Evolutionary conservation across 2,113 vertebrate genomes (phyloP), one percentile per base, ranked within the genome.

Genomic region (Halichoeres trimaculatus): DNA sequence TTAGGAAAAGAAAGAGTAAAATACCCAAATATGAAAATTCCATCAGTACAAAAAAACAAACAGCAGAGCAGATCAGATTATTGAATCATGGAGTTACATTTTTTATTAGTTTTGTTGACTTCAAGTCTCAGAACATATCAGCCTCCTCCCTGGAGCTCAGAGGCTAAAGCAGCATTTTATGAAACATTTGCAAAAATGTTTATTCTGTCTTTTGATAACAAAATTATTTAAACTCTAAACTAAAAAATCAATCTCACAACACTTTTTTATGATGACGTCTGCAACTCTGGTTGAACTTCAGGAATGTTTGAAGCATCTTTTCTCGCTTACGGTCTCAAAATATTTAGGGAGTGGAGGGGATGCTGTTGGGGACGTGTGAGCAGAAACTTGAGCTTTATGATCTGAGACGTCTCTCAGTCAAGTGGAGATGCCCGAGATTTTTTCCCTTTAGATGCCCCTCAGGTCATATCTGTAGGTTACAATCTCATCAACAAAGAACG

Each of bases 391-490:
- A 80, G 71, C 48, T 41, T 78, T 54, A 81, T 72, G 4, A 19
- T 40, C 40, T 69, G 47, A 81, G 78, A 81, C 81, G 78, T 43
- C 74, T 84, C 70, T 84, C 81, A 84, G 51, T 84, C 81, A 84
- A 78, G 20, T 9, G 40, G 48, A 67, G 63, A 67, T 2, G n/a
- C 63, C 60, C 19, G 40, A 72, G 51, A 79, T 0, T 2, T 8
- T 1, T 13, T 9, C 36, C 53, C 26, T 69, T 10, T 66, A 24
- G 73, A 70, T 36, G 64, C 64, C 74, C 26, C 51, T 81, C 38
- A 34, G 52, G 30, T 9, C 23, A 56, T 47, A 56, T 16, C 8
- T 36, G 19, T 17, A 35, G 1, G 13, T 45, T 17, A 3, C 17
- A 45, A 45, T 8, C 3, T 45, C 43, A 45, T 4, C 6, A 45